Conservation (phyloP, 2,888 invertebrate genomes). For the Leucophora obtusa region DNA sequence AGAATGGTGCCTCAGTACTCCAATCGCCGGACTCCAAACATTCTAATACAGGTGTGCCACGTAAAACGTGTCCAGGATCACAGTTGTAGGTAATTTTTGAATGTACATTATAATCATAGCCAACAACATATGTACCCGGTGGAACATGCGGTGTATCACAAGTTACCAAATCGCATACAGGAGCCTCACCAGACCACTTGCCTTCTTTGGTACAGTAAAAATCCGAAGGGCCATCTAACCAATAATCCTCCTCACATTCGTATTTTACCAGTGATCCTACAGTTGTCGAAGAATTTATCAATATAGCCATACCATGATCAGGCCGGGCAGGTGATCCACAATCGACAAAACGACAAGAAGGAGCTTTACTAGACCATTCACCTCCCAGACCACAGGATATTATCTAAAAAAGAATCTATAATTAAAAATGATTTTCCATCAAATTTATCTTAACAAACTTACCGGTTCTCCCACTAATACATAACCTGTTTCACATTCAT, state of each 20-base stretch:
- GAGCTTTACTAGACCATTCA: slow-evolving; percentile 88
- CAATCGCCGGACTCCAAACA: slow-evolving; percentile 90
- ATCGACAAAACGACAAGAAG: slow-evolving; percentile 91
- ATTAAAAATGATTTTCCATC: slow-evolving; percentile 9
- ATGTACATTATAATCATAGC: slow-evolving; percentile 93
- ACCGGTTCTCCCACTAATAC: slow-evolving; percentile 90
- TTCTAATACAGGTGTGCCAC: slow-evolving; percentile 84
- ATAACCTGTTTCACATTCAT: slow-evolving; percentile 90
- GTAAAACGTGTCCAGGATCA: slow-evolving; percentile 89
- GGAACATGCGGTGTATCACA: slow-evolving; percentile 93
- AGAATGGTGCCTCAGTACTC: slow-evolving; percentile 89
- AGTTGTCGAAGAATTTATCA: slow-evolving; percentile 89
- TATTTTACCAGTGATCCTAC: slow-evolving; percentile 89
- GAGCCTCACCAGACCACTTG: slow-evolving; percentile 91
- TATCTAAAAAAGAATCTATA: slow-evolving; percentile 81
- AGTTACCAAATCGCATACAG: slow-evolving; percentile 91
- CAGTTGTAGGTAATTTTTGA: slow-evolving; percentile 93
- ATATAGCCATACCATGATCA: slow-evolving; percentile 85
- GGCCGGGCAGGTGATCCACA: slow-evolving; percentile 90
- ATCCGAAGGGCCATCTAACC: slow-evolving; percentile 85
- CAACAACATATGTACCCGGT: slow-evolving; percentile 90
- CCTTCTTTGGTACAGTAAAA: slow-evolving; percentile 89
- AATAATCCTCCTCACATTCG: slow-evolving; percentile 89
- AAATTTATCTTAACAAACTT: slow-evolving; percentile 71
- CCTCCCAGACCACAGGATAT: slow-evolving; percentile 92